Conservation (phyloP, 1,140 invertebrate species). For the Caenorhabditis tropicalis region DNA sequence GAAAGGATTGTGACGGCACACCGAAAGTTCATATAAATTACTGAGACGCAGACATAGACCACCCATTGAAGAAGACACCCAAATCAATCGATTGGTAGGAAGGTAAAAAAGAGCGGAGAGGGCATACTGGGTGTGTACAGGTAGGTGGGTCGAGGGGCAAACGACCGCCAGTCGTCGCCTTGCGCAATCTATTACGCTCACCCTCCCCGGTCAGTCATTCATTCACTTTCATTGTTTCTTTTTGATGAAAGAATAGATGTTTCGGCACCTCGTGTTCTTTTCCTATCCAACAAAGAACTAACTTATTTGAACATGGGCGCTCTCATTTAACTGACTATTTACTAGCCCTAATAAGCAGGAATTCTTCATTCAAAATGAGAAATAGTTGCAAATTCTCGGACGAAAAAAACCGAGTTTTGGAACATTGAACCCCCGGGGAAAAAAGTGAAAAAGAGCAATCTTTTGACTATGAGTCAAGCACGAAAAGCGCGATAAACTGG, state of each 20-base stretch:
- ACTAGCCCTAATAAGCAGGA: too few species aligned
- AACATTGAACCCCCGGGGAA: background rate
- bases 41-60: background rate
- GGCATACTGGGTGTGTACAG: constrained; percentile 33
- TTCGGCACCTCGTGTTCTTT: background rate
- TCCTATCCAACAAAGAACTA: background rate
- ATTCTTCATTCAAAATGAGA: background rate
- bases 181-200: constrained; percentile 43
- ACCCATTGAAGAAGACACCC: constrained; percentile 26
- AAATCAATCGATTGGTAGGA: constrained; percentile 32
- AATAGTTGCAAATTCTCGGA: background rate
- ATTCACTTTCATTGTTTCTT: constrained; percentile 9
- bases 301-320: background rate
- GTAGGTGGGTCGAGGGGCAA: constrained; percentile 3
- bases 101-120: background rate
- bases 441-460: background rate
- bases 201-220: constrained; percentile 14
- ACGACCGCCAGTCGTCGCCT: constrained; percentile 7
- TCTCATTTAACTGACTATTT: background rate
- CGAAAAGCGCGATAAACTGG: constrained; percentile 39
- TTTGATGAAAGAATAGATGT: constrained; percentile 12
- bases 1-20: background rate
- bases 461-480: constrained; percentile 37
- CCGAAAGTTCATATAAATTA: background rate
- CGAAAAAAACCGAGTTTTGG: background rate